These are phyloP conservation scores for Takifugu rubripes DNA, from an alignment of 2,797 vertebrate genomes.

Conservation along the genomic window DNA sequence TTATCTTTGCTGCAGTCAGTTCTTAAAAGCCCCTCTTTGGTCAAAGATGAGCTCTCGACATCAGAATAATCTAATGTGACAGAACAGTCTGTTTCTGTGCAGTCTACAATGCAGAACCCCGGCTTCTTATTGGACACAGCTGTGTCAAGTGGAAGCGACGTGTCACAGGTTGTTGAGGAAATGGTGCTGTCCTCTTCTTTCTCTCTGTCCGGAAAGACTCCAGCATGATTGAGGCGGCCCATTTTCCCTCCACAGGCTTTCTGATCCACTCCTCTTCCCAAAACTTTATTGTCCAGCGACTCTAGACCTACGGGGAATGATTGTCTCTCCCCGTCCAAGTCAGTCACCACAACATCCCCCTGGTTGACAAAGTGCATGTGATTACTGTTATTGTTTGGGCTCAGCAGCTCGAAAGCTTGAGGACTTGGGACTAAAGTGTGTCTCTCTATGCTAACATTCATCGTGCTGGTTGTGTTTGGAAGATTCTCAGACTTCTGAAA, in stretches of 20 bases:
- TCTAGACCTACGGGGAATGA: constrained; percentile 45
- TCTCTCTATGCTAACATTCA: constrained; percentile 80
- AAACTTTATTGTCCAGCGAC: constrained; percentile 30
- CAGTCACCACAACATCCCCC: constrained; percentile 62
- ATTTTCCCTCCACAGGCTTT: constrained; percentile 48
- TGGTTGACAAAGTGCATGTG: constrained; percentile 63
- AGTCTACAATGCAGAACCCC: constrained; percentile 71
- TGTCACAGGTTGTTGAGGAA: constrained; percentile 77
- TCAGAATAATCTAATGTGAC: constrained; percentile 87
- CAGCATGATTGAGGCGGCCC: constrained; percentile 19
- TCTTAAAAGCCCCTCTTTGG: constrained; percentile 53
- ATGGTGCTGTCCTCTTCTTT: constrained; percentile 71
- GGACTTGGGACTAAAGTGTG: constrained; percentile 81
- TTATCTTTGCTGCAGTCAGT: constrained; percentile 30
- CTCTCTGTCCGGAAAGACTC: constrained; percentile 46
- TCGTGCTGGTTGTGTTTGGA: constrained; percentile 47
- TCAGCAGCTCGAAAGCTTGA: constrained; percentile 76
- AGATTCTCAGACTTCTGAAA: constrained; percentile 55
- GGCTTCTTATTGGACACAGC: constrained; percentile 76
- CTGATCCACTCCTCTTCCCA: constrained; percentile 38
- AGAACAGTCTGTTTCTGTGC: constrained; percentile 89
- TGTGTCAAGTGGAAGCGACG: constrained; percentile 74
- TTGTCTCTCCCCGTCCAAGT: constrained; percentile 64
- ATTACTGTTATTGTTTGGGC: constrained; percentile 73
- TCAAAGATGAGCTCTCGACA: constrained; percentile 67